A percentile compares a stretch with the other conserved stretches of the same genome.
phyloP scores from a whole-genome alignment of 2,797 vertebrate species.

The Chaetophractus vellerosus region DNA sequence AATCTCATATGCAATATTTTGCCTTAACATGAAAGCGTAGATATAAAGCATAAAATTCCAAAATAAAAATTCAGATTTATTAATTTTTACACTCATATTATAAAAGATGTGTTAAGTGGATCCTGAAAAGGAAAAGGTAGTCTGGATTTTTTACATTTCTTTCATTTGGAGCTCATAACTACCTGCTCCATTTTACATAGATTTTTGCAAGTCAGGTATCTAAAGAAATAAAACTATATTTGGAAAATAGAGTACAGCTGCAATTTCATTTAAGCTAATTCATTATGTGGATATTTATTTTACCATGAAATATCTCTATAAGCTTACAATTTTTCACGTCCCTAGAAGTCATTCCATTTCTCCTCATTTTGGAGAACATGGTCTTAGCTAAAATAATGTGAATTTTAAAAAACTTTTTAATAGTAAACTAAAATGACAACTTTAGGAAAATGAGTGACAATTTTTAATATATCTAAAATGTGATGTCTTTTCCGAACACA shows the following conservation, averaged over 20 bases:
- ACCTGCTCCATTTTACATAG: background rate
- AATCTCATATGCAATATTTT: conserved; percentile 71
- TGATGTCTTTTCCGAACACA: conserved; percentile 54
- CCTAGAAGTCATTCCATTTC: conserved; percentile 14
- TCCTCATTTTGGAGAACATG: background rate
- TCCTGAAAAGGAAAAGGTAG: background rate
- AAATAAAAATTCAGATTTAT: conserved; percentile 71
- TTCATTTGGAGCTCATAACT: conserved; percentile 26
- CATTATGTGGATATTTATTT: conserved; percentile 11
- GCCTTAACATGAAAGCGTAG: conserved; percentile 71
- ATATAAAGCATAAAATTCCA: conserved; percentile 77
- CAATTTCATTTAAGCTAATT: conserved; percentile 30
- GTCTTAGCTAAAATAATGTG: background rate
- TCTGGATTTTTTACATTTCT: background rate
- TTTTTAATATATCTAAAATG: conserved; percentile 53
- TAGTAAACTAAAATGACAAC: conserved; percentile 52
- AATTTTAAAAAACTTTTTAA: background rate
- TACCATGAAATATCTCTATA: conserved; percentile 19
- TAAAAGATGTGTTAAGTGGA: conserved; percentile 72
- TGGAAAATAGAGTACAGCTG: background rate
- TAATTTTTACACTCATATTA: conserved; percentile 77
- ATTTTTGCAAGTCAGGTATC: background rate
- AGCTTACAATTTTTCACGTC: background rate
- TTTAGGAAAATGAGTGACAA: conserved; percentile 48
- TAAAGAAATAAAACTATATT: conserved; percentile 23